Percentiles rank a stretch among this genome's conserved stretches.
These are phyloP conservation scores for Andrena haemorrhoa DNA, from an alignment of 2,888 invertebrate species.

Conservation along the genomic window DNA sequence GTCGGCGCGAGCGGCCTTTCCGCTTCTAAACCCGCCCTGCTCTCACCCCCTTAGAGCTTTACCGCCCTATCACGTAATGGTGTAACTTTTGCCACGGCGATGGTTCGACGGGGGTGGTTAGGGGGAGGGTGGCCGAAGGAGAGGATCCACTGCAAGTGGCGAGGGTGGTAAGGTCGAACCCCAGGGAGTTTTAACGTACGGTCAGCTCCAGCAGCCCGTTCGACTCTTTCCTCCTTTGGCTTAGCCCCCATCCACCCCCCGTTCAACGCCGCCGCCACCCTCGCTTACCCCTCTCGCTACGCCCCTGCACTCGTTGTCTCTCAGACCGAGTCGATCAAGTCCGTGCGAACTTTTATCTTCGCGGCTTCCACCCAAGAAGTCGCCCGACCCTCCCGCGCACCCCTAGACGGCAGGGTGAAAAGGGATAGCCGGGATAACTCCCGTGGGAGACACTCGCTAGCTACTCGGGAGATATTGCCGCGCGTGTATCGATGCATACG, in stretches of 20 bases:
- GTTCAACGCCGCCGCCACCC: constrained; percentile 6
- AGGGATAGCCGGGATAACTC: constrained; percentile 55
- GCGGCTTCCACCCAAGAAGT: constrained; percentile 63
- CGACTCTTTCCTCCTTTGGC: constrained; percentile 36
- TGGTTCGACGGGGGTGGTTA: constrained; percentile 45
- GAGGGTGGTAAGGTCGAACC: constrained; percentile 65
- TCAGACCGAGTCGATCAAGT: constrained; percentile 67
- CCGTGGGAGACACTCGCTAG: constrained; percentile 27
- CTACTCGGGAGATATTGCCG: constrained; percentile 32
- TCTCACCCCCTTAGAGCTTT: constrained; percentile 64
- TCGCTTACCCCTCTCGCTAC: too few relatives aligned
- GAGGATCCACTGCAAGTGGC: constrained; percentile 45
- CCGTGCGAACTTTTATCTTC: constrained; percentile 74
- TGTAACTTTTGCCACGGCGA: constrained; percentile 80
- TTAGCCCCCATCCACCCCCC: constrained; percentile 29
- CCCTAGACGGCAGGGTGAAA: constrained; percentile 7
- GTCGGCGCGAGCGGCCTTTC: constrained; percentile 15
- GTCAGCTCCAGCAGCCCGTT: constrained; percentile 76
- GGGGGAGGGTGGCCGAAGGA: constrained; percentile 3
- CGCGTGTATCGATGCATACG: constrained; percentile 35
- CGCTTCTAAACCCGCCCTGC: constrained; percentile 50
- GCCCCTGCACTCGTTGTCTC: constrained; percentile 39
- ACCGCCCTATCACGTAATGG: constrained; percentile 81
- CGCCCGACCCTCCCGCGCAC: constrained; percentile 17
- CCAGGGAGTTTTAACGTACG: constrained; percentile 82